Base-by-base conservation (phyloP, 1,140 invertebrate species). In the Listronotus bonariensis region DNA sequence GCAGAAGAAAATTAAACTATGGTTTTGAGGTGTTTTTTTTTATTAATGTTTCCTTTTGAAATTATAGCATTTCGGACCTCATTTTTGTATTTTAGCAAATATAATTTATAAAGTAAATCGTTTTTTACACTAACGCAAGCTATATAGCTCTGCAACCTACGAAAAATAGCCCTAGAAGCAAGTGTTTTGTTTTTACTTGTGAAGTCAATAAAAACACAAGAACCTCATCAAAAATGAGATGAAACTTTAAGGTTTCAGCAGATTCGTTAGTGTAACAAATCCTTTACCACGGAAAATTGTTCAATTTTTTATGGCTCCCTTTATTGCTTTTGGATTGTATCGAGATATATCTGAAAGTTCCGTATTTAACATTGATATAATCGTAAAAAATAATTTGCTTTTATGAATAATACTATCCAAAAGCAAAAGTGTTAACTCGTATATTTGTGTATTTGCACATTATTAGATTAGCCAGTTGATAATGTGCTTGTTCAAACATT, bases 401-500 rank as follows among this genome's bases (percentile, higher is more conserved):
- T 17, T 26, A 12, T 32, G 11, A 31, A 6, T 15, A 42, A 31
- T 43, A n/a, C 41, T 42, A 20, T 14, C 26, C 18, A 45, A 49
- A 59, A 36, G 32, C 14, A 9, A 7, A 46, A 48, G 31, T 59
- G 43, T 59, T 59, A 26, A 45, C 20, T 49, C 20, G 20, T 49
- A 49, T 52, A 48, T 56, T 54, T 34, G 12, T 15, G 38, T 56
- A 40, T 56, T n/a, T 62, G 51, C 49, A 45, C 61, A 64, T 56
- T 36, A 52, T 43, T 48, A 54, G 51, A 64, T 49, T 64, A 64
- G 51, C 32, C 12, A 18, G 46, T 62, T 53, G 43, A 62, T 48
- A 64, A 55, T 64, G 61, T 64, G 61, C 61, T 52, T 42, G 41
- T 64, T 56, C 51, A 64, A 56, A 64, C 53, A 55, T 56, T 36